Conservation (phyloP, 23 tunicate species). For the Diplosoma virens region DNA sequence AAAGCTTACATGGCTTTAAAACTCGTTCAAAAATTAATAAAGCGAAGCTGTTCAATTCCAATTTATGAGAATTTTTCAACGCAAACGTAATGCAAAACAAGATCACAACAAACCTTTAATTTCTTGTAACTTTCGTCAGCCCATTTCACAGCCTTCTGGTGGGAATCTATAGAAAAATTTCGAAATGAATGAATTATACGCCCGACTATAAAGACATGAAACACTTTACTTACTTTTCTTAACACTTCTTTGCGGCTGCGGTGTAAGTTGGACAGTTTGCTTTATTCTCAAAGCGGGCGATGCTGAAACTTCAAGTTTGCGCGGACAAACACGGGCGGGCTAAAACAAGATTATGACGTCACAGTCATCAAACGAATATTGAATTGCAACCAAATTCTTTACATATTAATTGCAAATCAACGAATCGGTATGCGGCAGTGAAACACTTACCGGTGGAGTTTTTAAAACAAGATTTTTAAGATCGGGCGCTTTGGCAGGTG, state of each 20-base stretch:
- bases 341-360: too few species aligned
- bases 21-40: too few species aligned
- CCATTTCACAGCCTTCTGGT: slow-evolving; percentile 20
- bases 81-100: too few species aligned
- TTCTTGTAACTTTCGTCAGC: slow-evolving; percentile 13
- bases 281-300: slow-evolving; percentile 35
- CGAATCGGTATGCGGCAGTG: too few species aligned
- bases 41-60: background rate
- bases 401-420: too few species aligned
- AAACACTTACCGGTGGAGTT: background rate
- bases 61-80: background rate
- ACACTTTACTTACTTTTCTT: slow-evolving; percentile 22
- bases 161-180: background rate
- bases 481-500: too few species aligned
- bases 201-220: too few species aligned
- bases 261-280: background rate
- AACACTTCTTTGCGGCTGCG: background rate
- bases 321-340: slow-evolving; percentile 2
- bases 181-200: too few species aligned
- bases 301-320: slow-evolving; percentile 21
- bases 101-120: background rate
- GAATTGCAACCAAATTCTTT: too few species aligned
- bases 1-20: too few species aligned
- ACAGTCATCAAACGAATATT: too few species aligned
- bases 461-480: background rate